These are phyloP conservation scores for Mormyrus iriodes DNA, from an alignment of 2,113 vertebrate genomes.

Conservation along the genomic window DNA sequence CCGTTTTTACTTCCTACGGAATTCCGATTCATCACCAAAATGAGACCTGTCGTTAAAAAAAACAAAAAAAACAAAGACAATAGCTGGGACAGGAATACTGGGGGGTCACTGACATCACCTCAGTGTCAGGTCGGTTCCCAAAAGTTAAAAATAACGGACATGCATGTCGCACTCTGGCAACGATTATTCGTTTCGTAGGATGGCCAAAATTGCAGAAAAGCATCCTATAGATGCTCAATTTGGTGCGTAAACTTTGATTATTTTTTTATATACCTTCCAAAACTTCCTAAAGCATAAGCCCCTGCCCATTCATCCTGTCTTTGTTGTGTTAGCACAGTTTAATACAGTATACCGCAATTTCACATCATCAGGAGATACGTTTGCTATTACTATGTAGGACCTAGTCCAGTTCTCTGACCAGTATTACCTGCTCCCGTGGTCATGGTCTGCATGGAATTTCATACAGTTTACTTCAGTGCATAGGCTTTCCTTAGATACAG, in stretches of 20 bases:
- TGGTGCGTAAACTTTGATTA: background rate
- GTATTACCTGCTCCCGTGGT: background rate
- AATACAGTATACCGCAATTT: background rate
- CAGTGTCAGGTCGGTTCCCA: background rate
- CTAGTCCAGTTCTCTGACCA: background rate
- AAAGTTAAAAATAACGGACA: background rate
- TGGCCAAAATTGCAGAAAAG: background rate
- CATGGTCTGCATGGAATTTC: too few species aligned
- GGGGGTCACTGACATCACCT: constrained; percentile 43
- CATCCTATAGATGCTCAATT: background rate
- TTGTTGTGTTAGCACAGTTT: background rate
- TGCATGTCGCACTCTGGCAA: background rate
- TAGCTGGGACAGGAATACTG: constrained; percentile 48
- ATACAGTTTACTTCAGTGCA: background rate
- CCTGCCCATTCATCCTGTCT: background rate
- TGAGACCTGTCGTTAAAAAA: constrained; percentile 53
- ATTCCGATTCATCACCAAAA: constrained; percentile 67
- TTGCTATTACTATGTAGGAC: background rate
- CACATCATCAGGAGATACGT: background rate
- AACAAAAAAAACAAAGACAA: constrained; percentile 48
- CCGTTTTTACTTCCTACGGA: constrained; percentile 59
- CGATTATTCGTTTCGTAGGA: background rate
- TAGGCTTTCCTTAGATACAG: background rate
- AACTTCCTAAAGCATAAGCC: background rate
- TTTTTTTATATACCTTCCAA: background rate